Conservation (phyloP, 2,113 vertebrate species). For the Meleagris gallopavo region DNA sequence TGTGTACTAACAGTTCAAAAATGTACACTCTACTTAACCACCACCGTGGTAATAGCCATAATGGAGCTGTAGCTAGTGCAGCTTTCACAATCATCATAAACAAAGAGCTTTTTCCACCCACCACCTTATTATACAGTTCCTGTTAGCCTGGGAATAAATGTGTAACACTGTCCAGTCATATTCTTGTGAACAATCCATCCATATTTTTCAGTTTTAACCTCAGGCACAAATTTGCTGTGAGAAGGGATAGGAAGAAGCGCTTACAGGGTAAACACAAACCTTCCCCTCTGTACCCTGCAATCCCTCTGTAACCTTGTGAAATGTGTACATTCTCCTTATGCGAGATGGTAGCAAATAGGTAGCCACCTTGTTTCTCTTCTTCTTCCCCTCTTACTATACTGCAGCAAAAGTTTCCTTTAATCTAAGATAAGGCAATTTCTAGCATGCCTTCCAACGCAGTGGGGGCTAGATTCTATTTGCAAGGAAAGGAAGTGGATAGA, state of each 20-base stretch:
- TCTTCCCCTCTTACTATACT: not conserved
- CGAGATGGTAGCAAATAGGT: not conserved
- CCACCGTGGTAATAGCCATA: not conserved
- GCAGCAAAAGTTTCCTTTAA: not conserved
- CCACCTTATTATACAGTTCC: rapidly evolving
- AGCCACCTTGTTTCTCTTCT: not conserved
- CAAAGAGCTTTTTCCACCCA: not conserved
- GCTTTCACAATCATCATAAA: not conserved
- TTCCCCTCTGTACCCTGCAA: not conserved
- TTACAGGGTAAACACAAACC: not conserved
- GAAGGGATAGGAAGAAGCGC: not conserved
- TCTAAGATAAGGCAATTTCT: not conserved
- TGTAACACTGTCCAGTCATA: not conserved
- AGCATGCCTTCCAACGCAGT: rapidly evolving
- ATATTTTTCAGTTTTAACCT: not conserved
- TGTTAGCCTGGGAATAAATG: not conserved
- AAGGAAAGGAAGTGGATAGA: not conserved
- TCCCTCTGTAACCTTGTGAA: not conserved
- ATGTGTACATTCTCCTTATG: not conserved
- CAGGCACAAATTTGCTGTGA: not conserved
- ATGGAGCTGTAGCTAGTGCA: not conserved
- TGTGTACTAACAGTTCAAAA: not conserved
- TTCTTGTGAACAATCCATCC: not conserved
- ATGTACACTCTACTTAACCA: not conserved
- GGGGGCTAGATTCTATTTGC: not conserved